Conservation (phyloP, 2,888 invertebrate species). For the Microdon myrmicae region DNA sequence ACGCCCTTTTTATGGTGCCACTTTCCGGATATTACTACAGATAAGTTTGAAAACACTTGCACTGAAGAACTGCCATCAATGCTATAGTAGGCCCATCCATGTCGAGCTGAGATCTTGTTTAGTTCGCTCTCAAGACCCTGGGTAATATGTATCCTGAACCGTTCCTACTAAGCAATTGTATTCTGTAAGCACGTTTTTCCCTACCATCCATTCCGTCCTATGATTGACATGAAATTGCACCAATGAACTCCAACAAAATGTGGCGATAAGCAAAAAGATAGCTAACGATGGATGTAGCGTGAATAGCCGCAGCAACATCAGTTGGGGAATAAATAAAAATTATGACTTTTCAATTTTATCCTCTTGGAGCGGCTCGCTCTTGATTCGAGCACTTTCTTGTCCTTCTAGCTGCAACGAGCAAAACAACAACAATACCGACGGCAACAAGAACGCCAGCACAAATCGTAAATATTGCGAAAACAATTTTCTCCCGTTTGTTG, state of each 20-base stretch:
- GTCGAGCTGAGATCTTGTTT: constrained; percentile 45
- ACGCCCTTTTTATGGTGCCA: constrained; percentile 7
- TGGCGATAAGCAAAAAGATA: constrained; percentile 3
- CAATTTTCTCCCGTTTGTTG: constrained; percentile 48
- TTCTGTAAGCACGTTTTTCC: neutral
- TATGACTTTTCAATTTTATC: constrained; percentile 52
- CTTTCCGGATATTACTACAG: neutral
- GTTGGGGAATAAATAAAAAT: constrained; percentile 37
- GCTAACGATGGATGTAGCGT: neutral
- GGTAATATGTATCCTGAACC: constrained; percentile 18
- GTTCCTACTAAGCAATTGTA: constrained; percentile 8
- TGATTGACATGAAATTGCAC: constrained; percentile 47
- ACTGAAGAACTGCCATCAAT: constrained; percentile 21
- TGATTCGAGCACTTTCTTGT: constrained; percentile 25
- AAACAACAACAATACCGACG: neutral
- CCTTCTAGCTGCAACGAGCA: neutral
- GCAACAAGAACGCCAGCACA: too few species aligned
- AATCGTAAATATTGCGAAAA: constrained; percentile 47
- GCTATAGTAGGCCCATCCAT: constrained; percentile 11
- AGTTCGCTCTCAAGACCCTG: constrained; percentile 13
- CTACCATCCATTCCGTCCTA: neutral
- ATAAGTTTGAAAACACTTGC: constrained; percentile 28
- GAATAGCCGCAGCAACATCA: constrained; percentile 3
- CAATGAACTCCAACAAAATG: constrained; percentile 30
- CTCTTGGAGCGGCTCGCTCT: constrained; percentile 9